Base-by-base conservation (phyloP, 2,888 invertebrate genomes). In the Heliconius hortense region DNA sequence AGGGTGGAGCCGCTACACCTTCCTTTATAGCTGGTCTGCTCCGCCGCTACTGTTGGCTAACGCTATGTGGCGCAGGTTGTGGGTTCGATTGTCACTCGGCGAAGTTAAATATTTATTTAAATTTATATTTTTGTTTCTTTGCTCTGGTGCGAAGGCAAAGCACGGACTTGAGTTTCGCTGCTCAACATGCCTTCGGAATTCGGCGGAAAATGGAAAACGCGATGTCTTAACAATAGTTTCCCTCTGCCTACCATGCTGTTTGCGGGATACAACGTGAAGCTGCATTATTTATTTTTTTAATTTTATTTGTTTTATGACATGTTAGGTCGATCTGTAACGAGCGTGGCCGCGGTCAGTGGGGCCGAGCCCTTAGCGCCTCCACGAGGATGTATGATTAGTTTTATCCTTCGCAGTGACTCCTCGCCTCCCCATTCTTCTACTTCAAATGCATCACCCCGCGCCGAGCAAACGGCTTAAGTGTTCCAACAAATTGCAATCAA, bases 371-470 rank as follows among this genome's bases (percentile, higher is more conserved):
- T 69, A 69, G 68, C 82, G 79, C 77, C 83, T 77, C 85, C 82
- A 82, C 84, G 88, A 89, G 92, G 87, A 90, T 90, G 90, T 89
- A 90, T 91, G 92, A 93, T 92, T 93, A 93, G 92, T 92, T 93
- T 90, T 91, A 92, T 91, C 89, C 87, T 89, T 89, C 87, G 84
- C 87, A 79, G 81, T 80, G 79, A 79, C 76, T 80, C 83, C 81
- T 79, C 75, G 78, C 79, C 80, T 80, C 79, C 82, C 84, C 80
- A 87, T 91, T 90, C 89, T 91, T 89, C 83, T 84, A 84, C 83
- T 85, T 87, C 87, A 89, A 90, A 90, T 89, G 88, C 88, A 88
- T 87, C 85, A 78, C 81, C 81, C 73, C 31, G 83, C 82, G 84
- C 83, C 81, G 80, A 81, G 81, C 81, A 83, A 84, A 83, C 81